Conservation (phyloP, 2,797 vertebrate genomes). For the Sebastes steindachneri region DNA sequence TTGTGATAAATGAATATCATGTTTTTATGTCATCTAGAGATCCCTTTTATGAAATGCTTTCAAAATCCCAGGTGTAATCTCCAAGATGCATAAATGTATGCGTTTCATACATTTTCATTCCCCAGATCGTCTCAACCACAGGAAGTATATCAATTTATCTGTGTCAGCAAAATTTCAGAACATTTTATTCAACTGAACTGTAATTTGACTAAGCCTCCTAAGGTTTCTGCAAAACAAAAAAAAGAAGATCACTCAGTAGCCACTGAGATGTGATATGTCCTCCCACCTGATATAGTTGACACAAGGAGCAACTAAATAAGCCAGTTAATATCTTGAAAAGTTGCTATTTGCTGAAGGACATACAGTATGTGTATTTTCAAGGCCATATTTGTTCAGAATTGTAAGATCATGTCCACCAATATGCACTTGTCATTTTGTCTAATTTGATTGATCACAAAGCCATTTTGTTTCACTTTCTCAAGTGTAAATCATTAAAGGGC, state of each 20-base stretch:
- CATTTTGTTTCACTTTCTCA: neutral
- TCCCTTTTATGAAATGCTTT: neutral
- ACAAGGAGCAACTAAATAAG: neutral
- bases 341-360: neutral
- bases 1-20: neutral
- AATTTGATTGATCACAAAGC: neutral
- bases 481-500: neutral
- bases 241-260: neutral
- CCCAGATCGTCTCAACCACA: neutral
- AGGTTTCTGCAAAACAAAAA: neutral
- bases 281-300: neutral
- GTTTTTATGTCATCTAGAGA: neutral
- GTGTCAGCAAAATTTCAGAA: neutral
- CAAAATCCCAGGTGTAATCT: neutral
- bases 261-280: neutral
- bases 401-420: neutral
- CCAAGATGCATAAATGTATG: neutral
- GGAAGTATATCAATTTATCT: neutral
- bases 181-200: neutral
- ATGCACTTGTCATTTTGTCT: neutral
- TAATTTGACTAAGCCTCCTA: slow-evolving; percentile 3
- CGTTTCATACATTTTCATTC: neutral
- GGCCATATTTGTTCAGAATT: neutral
- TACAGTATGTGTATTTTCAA: neutral
- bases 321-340: neutral